phyloP scores from a whole-genome alignment of 2,888 invertebrate species.

The Cloeon dipterum region DNA sequence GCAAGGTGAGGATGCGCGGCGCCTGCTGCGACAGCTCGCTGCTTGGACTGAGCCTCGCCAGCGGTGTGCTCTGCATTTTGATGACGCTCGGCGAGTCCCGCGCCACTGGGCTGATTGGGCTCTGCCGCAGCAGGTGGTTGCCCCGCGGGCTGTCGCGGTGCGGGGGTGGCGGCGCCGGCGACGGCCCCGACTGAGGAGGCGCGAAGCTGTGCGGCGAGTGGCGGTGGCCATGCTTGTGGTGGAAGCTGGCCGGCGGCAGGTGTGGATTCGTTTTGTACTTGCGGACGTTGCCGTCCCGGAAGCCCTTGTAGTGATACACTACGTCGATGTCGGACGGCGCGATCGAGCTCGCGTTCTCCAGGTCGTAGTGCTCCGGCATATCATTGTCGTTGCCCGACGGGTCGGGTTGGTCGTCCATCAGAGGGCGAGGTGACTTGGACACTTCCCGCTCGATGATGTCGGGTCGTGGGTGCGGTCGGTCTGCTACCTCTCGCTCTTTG shows the following conservation, averaged over 20 bases:
- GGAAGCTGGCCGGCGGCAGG: constrained; percentile 31
- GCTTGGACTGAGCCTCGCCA: constrained; percentile 75
- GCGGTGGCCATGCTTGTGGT: constrained; percentile 48
- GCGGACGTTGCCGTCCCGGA: constrained; percentile 57
- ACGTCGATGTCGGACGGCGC: constrained; percentile 95
- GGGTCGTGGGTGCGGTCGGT: constrained; percentile 61
- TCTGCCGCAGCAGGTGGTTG: constrained; percentile 25
- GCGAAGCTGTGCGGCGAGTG: constrained; percentile 47
- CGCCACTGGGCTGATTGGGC: constrained; percentile 13
- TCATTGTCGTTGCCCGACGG: constrained; percentile 33
- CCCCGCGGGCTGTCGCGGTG: constrained; percentile 6
- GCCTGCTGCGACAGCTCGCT: constrained; percentile 74
- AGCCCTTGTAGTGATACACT: constrained; percentile 85
- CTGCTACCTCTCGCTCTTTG: constrained; percentile 58
- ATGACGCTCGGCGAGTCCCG: constrained; percentile 12
- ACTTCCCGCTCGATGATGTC: constrained; percentile 85
- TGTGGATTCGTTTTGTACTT: constrained; percentile 68
- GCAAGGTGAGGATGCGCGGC: constrained; percentile 78
- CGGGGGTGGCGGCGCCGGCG: constrained; percentile 23
- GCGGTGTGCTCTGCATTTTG: constrained; percentile 53
- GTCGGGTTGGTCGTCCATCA: constrained; percentile 22
- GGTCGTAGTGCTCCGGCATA: constrained; percentile 79
- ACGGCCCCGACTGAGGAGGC: constrained; percentile 38
- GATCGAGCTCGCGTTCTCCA: constrained; percentile 92
- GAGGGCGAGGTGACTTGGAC: constrained; percentile 60